Evolutionary conservation across 2,113 vertebrate species (phyloP), one percentile per base, ranked within the genome.

Genomic region (Rhizomys pruinosus): DNA sequence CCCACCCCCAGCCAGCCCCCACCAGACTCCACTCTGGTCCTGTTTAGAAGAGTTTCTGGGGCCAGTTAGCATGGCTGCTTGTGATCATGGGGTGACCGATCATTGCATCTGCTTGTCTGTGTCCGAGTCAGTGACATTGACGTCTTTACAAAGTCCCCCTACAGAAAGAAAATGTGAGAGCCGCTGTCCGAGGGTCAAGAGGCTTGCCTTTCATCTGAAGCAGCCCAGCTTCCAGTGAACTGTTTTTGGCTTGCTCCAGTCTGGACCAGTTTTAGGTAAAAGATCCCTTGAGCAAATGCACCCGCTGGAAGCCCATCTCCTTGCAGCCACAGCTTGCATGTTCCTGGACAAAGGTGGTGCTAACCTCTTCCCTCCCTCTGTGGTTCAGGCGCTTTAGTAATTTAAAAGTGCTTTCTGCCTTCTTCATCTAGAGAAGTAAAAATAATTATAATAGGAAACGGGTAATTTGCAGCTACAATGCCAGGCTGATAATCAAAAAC

Each of bases 361-460:
- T 88, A 88, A 23, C 85, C 77, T 89, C 79, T 94, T 89, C 76
- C 91, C 88, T 90, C 88, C 90, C 42, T 94, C 87, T 82, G 84
- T 87, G 77, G 63, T 66, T 77, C 0, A 0, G 85, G 89, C 88
- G 80, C 93, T n/a, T n/a, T n/a, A 63, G 92, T 89, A 77, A 95
- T 97, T 95, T 94, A 84, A 93, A 96, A 89, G 77, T 89, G n/a
- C 71, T 96, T 95, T 96, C 93, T 94, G 90, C 90, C 84, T 94
- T 85, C 55, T 94, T 92, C 85, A 55, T 91, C 84, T 68, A 73
- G 87, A 97, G 84, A 97, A 97, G 94, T 96, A 93, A 95, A 97
- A 96, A 96, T 95, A 97, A 97, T 97, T 97, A 90, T 93, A 96
- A 95, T 92, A 92, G 94, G 91, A 96, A 97, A 95, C 87, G 94